A percentile compares a stretch with the other conserved stretches of the same genome.
Evolutionary conservation across 2,113 vertebrate genomes (phyloP).

Genomic region (Accipiter cooperii): DNA sequence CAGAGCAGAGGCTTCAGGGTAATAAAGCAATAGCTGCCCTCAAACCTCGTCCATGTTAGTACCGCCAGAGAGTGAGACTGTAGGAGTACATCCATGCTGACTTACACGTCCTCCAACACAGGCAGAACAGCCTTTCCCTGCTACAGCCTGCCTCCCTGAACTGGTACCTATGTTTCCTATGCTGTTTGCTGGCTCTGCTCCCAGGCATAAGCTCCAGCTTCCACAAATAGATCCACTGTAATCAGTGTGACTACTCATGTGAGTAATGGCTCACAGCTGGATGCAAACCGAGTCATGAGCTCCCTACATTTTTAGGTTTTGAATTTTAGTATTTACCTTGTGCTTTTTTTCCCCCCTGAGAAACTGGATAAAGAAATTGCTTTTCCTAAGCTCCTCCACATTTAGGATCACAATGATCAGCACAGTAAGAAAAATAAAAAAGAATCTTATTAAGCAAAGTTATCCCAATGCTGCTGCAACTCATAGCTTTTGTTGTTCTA

Average conservation of each 20-base stretch:
- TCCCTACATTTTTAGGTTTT: neutral
- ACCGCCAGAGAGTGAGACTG: neutral
- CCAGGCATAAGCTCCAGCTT: neutral
- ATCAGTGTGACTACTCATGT: constrained; percentile 41
- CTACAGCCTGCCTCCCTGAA: neutral
- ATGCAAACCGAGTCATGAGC: neutral
- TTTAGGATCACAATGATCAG: constrained; percentile 9
- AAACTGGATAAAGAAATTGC: constrained; percentile 1
- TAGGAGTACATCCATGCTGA: neutral
- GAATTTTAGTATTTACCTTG: neutral
- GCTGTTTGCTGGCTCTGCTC: neutral
- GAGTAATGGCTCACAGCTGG: constrained; percentile 51
- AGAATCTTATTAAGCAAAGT: neutral
- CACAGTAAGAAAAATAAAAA: neutral
- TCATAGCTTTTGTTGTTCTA: neutral
- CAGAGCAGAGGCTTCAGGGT: neutral
- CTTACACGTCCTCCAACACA: neutral
- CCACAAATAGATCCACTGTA: constrained; percentile 27
- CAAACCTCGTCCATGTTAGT: accelerated
- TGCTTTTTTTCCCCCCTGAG: neutral
- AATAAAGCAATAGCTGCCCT: neutral
- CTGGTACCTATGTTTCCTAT: neutral
- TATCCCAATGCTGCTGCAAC: neutral
- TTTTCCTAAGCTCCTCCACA: neutral
- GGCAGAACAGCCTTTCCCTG: neutral